These are phyloP conservation scores for Cephalopachus bancanus DNA, from an alignment of 2,797 vertebrate genomes.

Conservation along the genomic window DNA sequence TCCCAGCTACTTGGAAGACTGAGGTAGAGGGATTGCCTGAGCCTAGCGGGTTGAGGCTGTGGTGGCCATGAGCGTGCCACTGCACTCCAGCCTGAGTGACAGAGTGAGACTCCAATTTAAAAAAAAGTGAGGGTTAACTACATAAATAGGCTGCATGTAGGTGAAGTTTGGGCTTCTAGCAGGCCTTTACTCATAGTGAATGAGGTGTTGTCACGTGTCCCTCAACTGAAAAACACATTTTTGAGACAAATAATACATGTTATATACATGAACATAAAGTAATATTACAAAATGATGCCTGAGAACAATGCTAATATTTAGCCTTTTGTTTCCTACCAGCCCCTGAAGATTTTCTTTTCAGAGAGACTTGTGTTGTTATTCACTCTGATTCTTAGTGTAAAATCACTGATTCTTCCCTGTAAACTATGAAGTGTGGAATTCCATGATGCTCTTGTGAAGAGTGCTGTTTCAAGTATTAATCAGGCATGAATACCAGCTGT, in stretches of 20 bases:
- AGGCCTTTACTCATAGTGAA: too few relatives aligned
- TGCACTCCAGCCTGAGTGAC: too few relatives aligned
- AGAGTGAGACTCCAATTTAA: too few relatives aligned
- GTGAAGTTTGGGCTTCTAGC: too few relatives aligned
- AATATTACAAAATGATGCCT: neutral
- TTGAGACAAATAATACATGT: neutral
- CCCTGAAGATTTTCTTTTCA: neutral
- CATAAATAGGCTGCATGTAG: too few relatives aligned
- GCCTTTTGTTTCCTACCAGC: neutral
- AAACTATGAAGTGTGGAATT: neutral
- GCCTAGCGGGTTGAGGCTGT: too few relatives aligned
- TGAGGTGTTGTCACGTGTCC: too few relatives aligned
- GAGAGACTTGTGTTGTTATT: constrained; percentile 1
- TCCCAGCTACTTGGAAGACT: too few relatives aligned
- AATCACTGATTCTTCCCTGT: neutral
- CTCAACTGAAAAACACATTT: neutral
- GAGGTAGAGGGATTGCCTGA: too few relatives aligned
- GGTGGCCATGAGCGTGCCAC: too few relatives aligned
- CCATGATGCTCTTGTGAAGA: neutral
- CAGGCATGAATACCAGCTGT: neutral
- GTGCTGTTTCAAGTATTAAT: constrained; percentile 36
- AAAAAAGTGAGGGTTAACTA: too few relatives aligned
- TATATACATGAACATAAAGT: neutral
- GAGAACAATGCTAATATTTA: neutral
- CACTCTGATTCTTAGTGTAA: neutral